Evolutionary conservation across 2,113 vertebrate genomes (phyloP).

Genomic region (Gopherus evgoodei): DNA sequence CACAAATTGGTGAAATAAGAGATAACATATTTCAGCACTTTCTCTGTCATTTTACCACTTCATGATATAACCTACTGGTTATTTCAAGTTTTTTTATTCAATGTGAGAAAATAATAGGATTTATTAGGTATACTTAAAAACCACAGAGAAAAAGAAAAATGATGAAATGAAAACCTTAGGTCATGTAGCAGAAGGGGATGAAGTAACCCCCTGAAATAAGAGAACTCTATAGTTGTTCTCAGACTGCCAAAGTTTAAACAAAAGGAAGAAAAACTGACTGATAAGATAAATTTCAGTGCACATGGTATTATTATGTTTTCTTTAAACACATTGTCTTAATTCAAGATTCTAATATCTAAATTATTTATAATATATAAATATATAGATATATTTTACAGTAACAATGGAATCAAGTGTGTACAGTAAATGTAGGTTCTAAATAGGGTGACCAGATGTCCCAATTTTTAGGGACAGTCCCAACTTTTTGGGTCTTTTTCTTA

Average conservation of each 20-base stretch:
- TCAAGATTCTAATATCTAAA: neutral
- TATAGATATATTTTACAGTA: neutral
- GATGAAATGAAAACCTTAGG: neutral
- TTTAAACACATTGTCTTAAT: neutral
- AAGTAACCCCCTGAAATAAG: neutral
- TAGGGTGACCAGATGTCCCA: no score
- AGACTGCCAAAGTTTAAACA: neutral
- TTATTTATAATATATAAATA: neutral
- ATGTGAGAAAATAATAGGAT: neutral
- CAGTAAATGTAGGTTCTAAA: neutral
- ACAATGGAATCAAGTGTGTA: neutral
- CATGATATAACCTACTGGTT: neutral
- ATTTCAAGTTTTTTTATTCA: neutral
- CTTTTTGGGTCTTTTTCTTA: no score
- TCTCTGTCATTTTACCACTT: neutral
- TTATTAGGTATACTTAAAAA: neutral
- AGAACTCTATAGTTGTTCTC: neutral
- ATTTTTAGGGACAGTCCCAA: no score
- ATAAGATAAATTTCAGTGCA: neutral
- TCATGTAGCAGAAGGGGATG: neutral
- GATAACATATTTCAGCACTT: no score
- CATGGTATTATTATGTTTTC: neutral
- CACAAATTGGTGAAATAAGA: constrained; percentile 5
- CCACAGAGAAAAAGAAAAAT: neutral
- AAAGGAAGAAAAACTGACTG: neutral